Evolutionary conservation across 2,888 invertebrate species (phyloP), one percentile per base, ranked within the genome.

Genomic region (Meta bourneti): DNA sequence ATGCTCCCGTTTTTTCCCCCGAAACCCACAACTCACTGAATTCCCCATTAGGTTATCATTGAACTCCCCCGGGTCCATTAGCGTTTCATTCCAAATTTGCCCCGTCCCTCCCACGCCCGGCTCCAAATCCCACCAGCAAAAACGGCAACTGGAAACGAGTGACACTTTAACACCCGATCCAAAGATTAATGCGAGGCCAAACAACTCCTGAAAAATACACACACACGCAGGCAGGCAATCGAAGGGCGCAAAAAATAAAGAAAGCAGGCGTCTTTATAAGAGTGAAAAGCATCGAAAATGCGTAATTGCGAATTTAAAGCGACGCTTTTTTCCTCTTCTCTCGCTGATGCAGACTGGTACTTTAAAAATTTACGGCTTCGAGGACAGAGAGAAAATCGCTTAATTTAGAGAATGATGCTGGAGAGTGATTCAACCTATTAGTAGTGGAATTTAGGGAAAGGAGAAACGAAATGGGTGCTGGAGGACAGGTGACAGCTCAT

Each of bases 291-390:
- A 82, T 82, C 71, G 82, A 51, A 51, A 72, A 6, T 2, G 19
- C 71, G 82, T 82, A 82, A 82, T 82, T 82, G 49, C 19, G 71
- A 82, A 82, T 71, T 82, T 70, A 82, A 69, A 61, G 48, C 8
- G 70, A 82, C 19, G 7, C 7, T 19, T 11, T 71, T 78, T 81
- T 48, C 71, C n/a, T 48, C 6, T 34, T 49, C 49, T 81, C 71
- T 8, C 49, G 48, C 11, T 49, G 16, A 52, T 51, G 11, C 19
- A 71, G 49, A 48, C 49, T 71, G 19, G 81, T 19, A 71, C 34
- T 71, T 71, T 34, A 70, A 81, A 81, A 51, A 81, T 71, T 81
- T 48, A 70, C 51, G n/a, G n/a, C 9, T 7, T 51, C 51, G 20
- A 71, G 71, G 48, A 81, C n/a, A n/a, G 52, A 61, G 61, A 70